Base-by-base conservation (phyloP, 2,797 vertebrate species). In the Brachyalestes nurse region DNA sequence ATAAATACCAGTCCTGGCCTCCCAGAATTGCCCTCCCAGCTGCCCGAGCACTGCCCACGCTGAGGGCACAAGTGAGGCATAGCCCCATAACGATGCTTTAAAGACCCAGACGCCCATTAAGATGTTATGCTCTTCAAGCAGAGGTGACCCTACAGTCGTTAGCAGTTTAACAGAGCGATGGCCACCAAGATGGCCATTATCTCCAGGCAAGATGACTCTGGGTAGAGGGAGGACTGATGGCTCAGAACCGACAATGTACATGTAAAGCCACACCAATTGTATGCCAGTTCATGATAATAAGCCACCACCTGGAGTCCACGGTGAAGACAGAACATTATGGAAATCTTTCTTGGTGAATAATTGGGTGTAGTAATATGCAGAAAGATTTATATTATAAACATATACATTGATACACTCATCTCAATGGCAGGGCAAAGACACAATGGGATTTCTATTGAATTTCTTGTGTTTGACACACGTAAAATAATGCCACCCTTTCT, bases 11-110 rank as follows among this genome's bases (percentile, higher is more conserved):
- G 82, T 85, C 58, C 67, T 61, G 14, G 71, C 75, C 75, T 79
- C 19, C 38, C 58, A 16, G 28, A 80, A 64, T 78, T 76, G 58
- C n/a, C 49, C 47, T 74, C 74, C 64, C 53, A 55, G 62, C 60
- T 77, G 55, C 66, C 75, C 40, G 49, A 70, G 77, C 66, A 66
- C 81, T 85, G 80, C 77, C 81, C 80, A 85, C 71, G 62, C 67
- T 45, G 74, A 79, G 82, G 85, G 73, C 72, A 84, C 85, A 80
- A 85, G 78, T 81, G 83, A 82, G 78, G 82, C 85, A 83, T 84
- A 80, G 82, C 87, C 82, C 75, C 17, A 71, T 86, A 86, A 86
- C 60, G 83, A 86, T 66, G 72, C 75, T 88, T 85, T 88, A 88
- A 88, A 86, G 79, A 88, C 81, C 82, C 65, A 58, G 65, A 80